Base-by-base conservation (phyloP, 2,888 invertebrate genomes). In the Hyalella azteca region DNA sequence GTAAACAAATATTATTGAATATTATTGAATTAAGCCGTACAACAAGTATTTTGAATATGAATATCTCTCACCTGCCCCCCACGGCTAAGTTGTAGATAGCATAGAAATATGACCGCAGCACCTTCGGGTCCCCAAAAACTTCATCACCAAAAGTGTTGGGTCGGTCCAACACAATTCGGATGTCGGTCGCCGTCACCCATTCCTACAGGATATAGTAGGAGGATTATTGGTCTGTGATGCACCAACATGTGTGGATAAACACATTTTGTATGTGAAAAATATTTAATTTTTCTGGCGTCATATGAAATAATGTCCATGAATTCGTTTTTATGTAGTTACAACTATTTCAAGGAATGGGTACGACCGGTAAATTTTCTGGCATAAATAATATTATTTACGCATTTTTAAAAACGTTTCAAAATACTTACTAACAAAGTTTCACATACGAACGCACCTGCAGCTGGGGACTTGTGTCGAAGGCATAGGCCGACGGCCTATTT, bases 81-180 rank as follows among this genome's bases (percentile, higher is more conserved):
- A 92, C 90, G 79, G 91, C 90, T 79, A 92, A 88, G 86, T 92
- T 91, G 19, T 90, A 90, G 81, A 92, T 90, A 86, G 98, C 98
- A 89, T 98, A 99, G 91, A 96, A 99, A 88, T 99, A 99, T 0
- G 97, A 97, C 87, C 93, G 93, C 77, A 97, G 89, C 32, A 98
- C 98, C 87, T 95, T 94, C 19, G 92, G 91, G 87, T 97, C 97
- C 0, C 94, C 94, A 87, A 97, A 98, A 78, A 98, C 92, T 89
- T 99, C 98, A 88, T 99, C 99, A 85, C 99, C 98, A 88, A 98
- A 99, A 0, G 98, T 99, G 89, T 99, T 99, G 86, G 98, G 90
- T 22, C 97, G 92, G 87, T 96, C 94, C 82, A 99, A 89, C 0
- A 94, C 93, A 85, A 99, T 96, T 78, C 93, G 92, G 82, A 99